These are phyloP conservation scores for Chorisops tibialis DNA, from an alignment of 2,888 invertebrate genomes.

Conservation along the genomic window DNA sequence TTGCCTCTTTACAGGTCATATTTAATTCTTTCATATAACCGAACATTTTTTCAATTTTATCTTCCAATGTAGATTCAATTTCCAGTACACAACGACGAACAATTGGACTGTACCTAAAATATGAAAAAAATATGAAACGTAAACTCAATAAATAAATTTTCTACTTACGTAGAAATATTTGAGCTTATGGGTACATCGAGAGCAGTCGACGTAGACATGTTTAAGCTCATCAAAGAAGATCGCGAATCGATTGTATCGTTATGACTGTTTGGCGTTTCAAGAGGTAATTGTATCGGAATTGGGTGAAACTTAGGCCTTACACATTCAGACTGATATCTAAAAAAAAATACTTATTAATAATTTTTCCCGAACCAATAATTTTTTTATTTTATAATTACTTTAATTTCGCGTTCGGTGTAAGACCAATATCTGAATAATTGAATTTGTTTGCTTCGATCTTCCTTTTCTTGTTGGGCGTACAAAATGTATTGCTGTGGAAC, in stretches of 20 bases:
- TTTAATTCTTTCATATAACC: conserved; percentile 34
- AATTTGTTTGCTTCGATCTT: conserved; percentile 34
- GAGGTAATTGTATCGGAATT: not conserved
- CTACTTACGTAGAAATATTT: conserved; percentile 25
- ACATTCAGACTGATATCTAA: not conserved
- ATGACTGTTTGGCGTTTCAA: not conserved
- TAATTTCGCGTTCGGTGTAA: conserved; percentile 39
- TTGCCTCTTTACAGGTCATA: not conserved
- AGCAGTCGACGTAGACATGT: conserved; percentile 42
- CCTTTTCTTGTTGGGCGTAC: conserved; percentile 39
- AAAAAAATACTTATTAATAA: not conserved
- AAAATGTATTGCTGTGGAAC: conserved; percentile 39
- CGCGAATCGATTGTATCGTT: conserved; percentile 37
- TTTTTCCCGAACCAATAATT: not conserved
- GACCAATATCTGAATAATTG: conserved; percentile 39
- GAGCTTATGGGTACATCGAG: conserved; percentile 34
- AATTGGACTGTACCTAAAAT: conserved; percentile 38
- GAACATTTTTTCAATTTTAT: conserved; percentile 36
- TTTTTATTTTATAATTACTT: no score
- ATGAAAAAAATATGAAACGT: not conserved
- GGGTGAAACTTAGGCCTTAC: not conserved
- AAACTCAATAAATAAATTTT: not conserved
- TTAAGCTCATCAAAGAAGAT: conserved; percentile 38
- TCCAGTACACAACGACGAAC: conserved; percentile 39
- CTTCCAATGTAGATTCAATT: conserved; percentile 38